Evolutionary conservation across 2,797 vertebrate species (phyloP), one percentile per base, ranked within the genome.

Genomic region (Eleutherodactylus coqui): DNA sequence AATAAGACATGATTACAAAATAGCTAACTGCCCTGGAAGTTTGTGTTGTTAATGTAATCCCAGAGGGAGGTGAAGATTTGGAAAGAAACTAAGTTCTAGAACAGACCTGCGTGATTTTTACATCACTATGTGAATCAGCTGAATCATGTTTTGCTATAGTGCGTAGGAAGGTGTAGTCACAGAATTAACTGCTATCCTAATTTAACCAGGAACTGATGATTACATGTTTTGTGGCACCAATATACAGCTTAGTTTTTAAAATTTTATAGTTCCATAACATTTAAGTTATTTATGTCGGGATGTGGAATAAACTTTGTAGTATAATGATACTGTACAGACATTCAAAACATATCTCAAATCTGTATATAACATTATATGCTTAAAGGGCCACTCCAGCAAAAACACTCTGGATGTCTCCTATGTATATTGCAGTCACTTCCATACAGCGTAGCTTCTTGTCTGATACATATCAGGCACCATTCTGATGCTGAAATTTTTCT

Each of bases 121-220:
- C 45, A 32, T 83, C 72, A 76, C 79, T 76, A 67, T 69, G 79
- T 78, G 72, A 83, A 69, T 69, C 43, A 86, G 81, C 75, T 87
- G 85, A 87, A 83, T 83, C 85, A 87, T 87, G 79, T 83, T 82
- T 82, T 81, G 72, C 60, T 82, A 11, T 78, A n/a, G 29, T 60
- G 85, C 49, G 85, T 83, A 87, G 81, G 80, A 87, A 79, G 75
- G 80, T 78, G 80, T 67, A 82, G 70, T 77, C 73, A 83, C 85
- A 72, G 80, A 87, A 83, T 83, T 49, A 79, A 83, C 85, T 87
- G 58, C 41, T 83, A 64, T 60, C 51, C 80, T 87, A 79, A 83
- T 83, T 87, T 83, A 72, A 38, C 81, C 32, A 79, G 51, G 41
- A 79, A 75, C 67, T 62, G 53, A 85, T 58, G 76, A 80, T 72